A percentile compares a stretch with the other conserved stretches of the same genome.
These are phyloP conservation scores for Boleophthalmus pectinirostris DNA, from an alignment of 2,113 vertebrate genomes.

Conservation along the genomic window DNA sequence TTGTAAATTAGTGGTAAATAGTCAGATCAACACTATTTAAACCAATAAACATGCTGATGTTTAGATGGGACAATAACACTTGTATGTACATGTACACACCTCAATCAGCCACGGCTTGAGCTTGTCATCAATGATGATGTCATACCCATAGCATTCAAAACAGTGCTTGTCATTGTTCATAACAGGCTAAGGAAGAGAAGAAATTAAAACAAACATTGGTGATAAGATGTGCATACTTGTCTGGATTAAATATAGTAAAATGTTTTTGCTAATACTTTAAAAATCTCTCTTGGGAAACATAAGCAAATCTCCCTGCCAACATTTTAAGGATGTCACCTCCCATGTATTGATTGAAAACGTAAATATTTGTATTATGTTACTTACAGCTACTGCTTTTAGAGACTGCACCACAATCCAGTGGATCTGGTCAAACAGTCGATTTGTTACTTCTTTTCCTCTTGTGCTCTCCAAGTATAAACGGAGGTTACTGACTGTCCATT, in stretches of 20 bases:
- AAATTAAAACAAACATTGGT: not conserved
- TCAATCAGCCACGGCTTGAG: constrained; percentile 99
- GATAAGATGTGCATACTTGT: not conserved
- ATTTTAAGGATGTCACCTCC: not conserved
- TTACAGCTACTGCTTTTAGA: constrained; percentile 93
- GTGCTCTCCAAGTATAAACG: constrained; percentile 97
- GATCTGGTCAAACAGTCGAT: constrained; percentile 94
- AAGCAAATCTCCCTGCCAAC: no score
- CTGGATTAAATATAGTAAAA: not conserved
- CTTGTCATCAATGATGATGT: constrained; percentile 97
- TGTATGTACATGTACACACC: constrained; percentile 70
- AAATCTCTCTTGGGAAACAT: not conserved
- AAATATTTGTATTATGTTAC: constrained; percentile 47
- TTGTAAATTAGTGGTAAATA: not conserved
- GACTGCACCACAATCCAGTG: constrained; percentile 98
- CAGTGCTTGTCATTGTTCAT: constrained; percentile 99
- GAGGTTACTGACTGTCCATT: constrained; percentile 96
- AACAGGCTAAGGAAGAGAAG: constrained; percentile 79
- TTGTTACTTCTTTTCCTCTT: constrained; percentile 90
- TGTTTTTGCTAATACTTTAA: not conserved
- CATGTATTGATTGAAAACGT: not conserved
- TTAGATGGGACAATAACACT: not conserved
- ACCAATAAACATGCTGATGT: not conserved
- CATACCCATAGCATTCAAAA: constrained; percentile 98
- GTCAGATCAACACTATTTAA: not conserved